Conservation (phyloP, 2,888 invertebrate genomes). For the Eupithecia pulchellata region DNA sequence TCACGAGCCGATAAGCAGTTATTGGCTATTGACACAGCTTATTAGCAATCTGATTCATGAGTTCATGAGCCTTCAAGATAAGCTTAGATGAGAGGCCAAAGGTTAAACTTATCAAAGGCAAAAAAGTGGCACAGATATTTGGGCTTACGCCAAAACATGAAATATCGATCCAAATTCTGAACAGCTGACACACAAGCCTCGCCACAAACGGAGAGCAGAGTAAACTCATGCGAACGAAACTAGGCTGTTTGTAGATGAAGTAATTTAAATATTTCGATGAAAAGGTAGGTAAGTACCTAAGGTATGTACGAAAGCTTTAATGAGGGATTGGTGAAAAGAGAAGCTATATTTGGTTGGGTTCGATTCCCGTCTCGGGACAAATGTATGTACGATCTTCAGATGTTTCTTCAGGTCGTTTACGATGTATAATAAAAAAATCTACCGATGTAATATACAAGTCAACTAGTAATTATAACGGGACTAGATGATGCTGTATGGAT, state of each 20-base stretch:
- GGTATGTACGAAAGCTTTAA: not conserved
- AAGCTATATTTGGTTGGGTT: not conserved
- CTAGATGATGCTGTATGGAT: too few species aligned
- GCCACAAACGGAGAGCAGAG: conserved; percentile 23
- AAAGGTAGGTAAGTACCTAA: too few species aligned
- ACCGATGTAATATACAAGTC: too few species aligned
- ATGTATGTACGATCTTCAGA: too few species aligned
- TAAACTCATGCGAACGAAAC: not conserved
- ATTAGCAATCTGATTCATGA: conserved; percentile 21
- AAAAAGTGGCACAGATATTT: conserved; percentile 21
- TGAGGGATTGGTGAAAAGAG: not conserved
- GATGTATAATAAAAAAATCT: too few species aligned
- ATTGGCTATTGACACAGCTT: conserved; percentile 16
- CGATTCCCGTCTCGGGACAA: too few species aligned
- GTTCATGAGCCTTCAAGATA: conserved; percentile 5
- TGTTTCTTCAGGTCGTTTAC: too few species aligned
- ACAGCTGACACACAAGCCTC: conserved; percentile 15
- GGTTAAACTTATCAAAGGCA: conserved; percentile 1
- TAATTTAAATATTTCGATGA: not conserved
- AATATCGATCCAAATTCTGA: conserved; percentile 12
- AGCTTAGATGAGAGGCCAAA: not conserved
- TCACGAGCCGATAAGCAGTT: conserved; percentile 56
- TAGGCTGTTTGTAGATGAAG: not conserved
- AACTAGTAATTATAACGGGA: too few species aligned
- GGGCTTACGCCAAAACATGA: conserved; percentile 25